Conservation (phyloP, 2,113 vertebrate genomes). For the Zapus hudsonius region DNA sequence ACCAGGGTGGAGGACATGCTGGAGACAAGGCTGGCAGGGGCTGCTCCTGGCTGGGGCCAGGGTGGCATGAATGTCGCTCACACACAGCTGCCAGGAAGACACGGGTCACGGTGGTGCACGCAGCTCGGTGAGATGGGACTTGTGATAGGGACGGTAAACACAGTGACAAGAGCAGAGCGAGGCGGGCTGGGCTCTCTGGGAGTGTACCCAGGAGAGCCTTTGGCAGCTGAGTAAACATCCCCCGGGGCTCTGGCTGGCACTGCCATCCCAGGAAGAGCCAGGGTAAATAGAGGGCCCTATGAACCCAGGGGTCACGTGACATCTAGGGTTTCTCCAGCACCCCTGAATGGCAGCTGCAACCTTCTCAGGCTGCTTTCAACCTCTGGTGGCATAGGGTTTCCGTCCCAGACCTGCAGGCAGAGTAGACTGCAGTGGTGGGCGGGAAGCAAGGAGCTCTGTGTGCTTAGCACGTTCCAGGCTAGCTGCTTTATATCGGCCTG, state of each 20-base stretch:
- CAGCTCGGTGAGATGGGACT: background rate
- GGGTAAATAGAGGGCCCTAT: constrained; percentile 62
- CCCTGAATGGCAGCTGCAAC: background rate
- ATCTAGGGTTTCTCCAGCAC: background rate
- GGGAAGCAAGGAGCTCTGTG: rapidly evolving
- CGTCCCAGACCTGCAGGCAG: background rate
- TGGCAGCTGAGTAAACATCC: constrained; percentile 83
- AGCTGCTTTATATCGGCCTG: background rate
- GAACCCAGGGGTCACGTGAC: constrained; percentile 45
- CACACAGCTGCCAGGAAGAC: constrained; percentile 55
- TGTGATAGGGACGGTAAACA: constrained; percentile 50
- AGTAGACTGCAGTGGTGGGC: rapidly evolving
- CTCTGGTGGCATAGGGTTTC: background rate
- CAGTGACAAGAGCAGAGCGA: background rate
- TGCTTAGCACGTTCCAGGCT: rapidly evolving
- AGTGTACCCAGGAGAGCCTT: constrained; percentile 42
- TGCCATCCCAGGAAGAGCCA: constrained; percentile 51
- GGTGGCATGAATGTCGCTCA: rapidly evolving
- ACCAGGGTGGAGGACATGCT: background rate
- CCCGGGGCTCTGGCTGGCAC: background rate
- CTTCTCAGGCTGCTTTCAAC: background rate
- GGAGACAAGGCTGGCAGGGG: background rate
- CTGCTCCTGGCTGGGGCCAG: rapidly evolving
- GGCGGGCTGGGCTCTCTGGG: constrained; percentile 46
- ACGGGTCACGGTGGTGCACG: background rate